Base-by-base conservation (phyloP, 2,797 vertebrate genomes). In the Poeciliopsis gracilis region DNA sequence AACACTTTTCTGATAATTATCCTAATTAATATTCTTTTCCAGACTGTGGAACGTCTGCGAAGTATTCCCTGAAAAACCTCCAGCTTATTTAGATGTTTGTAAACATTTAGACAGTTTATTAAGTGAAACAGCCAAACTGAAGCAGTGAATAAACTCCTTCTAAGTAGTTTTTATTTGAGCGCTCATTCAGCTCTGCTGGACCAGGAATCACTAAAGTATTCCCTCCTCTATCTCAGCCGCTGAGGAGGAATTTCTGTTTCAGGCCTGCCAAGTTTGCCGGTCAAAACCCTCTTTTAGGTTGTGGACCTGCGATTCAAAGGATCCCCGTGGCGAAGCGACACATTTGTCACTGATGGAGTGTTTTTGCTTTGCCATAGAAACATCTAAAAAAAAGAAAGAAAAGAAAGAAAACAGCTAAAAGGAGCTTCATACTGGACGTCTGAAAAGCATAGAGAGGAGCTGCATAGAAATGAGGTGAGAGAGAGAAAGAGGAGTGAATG, bases 381-480 rank as follows among this genome's bases (percentile, higher is more conserved):
- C 84, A 45, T 81, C 20, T 41, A 9, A 51, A 18, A 9, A 41
- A 41, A 9, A 49, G 36, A 51, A 51, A 8, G 49, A 51, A 23
- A 51, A 23, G 49, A 51, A 51, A 51, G 49, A 23, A 23, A 80
- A 76, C 63, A 46, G 74, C 46, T 33, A 18, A 72, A 59, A 20
- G 67, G 67, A 71, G 63, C 63, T 46, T n/a, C 63, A 78, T 81
- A 87, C 78, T 36, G 51, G 82, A 83, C 70, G 45, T 78, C 67
- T 66, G 57, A 61, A 67, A 75, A 75, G 47, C 13, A 25, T 47
- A 78, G 71, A 41, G 23, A 55, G 76, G 77, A 78, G 75, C 75
- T 78, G 86, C 77, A 83, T 84, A 77, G 80, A 75, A 86, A 86
- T 78, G 61, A 86, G 76, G 69, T 0, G 36, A 49, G 72, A 47